Evolutionary conservation across 2,113 vertebrate genomes (phyloP), one percentile per base, ranked within the genome.

Genomic region (Microtus montanus): DNA sequence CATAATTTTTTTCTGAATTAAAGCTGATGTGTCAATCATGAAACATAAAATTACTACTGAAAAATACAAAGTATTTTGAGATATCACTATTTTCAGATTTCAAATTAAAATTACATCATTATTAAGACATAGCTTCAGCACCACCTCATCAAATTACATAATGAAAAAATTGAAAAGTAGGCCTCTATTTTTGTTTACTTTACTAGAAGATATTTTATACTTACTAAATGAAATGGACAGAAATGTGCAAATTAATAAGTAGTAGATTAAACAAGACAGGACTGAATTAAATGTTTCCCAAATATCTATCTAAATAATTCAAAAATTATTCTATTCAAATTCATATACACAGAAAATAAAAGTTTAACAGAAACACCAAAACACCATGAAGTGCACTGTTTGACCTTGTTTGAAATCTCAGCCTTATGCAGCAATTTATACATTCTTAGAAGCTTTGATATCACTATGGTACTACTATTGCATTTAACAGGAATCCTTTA

Each of bases 401-500:
- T 9, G 2, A 87, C 35, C 47, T 44, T n/a, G 17, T 87, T 92
- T 92, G 85, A 54, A 66, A 9, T 30, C 33, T 90, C 74, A 88
- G 87, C 6, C 24, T 74, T 94, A 82, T 3, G 24, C 17, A 38
- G 14, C 38, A 80, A 66, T 79, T 41, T 33, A 87, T 54, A 87
- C 52, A 2, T 90, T 78, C 86, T 41, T 41, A 90, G 54, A 88
- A 89, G 75, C 7, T 38, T 89, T 87, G 77, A 35, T 92, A 80
- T 84, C 38, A 58, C 33, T 52, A 12, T 44, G 24, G 83, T 12
- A 14, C 61, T 88, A 47, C 49, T 58, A 58, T 93, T 74, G 12
- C 73, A 95, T 87, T 63, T 90, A 93, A 91, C 85, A 96, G 90
- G 35, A 95, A 84, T 80, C 26, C 35, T 75, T 33, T 87, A 87